Conservation (phyloP, 2,797 vertebrate species). For the Platyrinchus mystaceus region DNA sequence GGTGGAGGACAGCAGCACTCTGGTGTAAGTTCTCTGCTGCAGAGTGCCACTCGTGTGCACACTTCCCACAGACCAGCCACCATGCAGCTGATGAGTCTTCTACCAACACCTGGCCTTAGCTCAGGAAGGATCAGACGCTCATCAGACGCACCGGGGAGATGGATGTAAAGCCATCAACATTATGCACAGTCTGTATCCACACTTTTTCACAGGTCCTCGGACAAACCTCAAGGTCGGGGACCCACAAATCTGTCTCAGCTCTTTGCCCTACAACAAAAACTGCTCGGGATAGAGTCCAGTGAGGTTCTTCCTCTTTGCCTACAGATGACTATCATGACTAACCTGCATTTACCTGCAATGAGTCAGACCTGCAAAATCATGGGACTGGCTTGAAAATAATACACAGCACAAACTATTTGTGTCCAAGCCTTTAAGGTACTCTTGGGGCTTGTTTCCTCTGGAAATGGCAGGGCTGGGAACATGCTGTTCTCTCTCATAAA, state of each 20-base stretch:
- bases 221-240: not conserved
- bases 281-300: not conserved
- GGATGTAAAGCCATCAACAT: not conserved
- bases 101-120: not conserved
- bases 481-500: not conserved
- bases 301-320: conserved; percentile 19
- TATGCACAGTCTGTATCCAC: not conserved
- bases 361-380: conserved; percentile 43
- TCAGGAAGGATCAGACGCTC: not conserved
- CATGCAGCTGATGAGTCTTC: rapidly evolving
- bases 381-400: conserved; percentile 45
- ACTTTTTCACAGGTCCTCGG: not conserved
- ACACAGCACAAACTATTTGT: conserved; percentile 2
- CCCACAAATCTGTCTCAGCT: not conserved
- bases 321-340: not conserved
- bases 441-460: conserved; percentile 46
- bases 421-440: conserved; percentile 23
- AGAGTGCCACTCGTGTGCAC: rapidly evolving
- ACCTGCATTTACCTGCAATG: not conserved
- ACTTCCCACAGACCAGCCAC: rapidly evolving
- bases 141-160: not conserved
- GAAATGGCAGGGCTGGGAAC: not conserved
- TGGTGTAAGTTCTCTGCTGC: not conserved
- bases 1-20: not conserved
- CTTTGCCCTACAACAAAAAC: not conserved